phyloP scores from a whole-genome alignment of 2,113 vertebrate species.

The Hyperoodon ampullatus region DNA sequence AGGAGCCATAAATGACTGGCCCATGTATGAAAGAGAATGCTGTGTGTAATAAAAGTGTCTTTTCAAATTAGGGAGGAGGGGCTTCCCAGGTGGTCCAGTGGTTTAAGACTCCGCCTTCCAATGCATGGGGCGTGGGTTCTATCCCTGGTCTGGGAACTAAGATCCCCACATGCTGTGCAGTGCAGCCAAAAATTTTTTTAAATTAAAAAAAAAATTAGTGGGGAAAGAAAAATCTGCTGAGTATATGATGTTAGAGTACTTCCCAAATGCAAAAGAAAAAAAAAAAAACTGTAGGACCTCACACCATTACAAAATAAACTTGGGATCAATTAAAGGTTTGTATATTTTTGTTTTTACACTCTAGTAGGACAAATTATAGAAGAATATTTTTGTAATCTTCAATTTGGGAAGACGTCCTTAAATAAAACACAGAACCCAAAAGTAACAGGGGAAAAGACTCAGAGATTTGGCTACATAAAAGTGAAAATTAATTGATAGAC shows the following conservation, averaged over 20 bases:
- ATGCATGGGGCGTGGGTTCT: too few relatives aligned
- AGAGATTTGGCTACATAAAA: background rate
- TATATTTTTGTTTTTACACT: background rate
- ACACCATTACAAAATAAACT: slow-evolving; percentile 20
- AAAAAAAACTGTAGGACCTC: background rate
- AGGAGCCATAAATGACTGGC: background rate
- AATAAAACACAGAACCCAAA: background rate
- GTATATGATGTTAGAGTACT: background rate
- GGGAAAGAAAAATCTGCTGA: background rate
- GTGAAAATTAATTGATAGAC: background rate
- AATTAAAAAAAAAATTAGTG: background rate
- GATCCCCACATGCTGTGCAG: too few relatives aligned
- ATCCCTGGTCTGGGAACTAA: too few relatives aligned
- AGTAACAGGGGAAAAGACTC: background rate
- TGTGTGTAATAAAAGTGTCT: background rate
- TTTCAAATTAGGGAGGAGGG: background rate
- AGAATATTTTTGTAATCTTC: slow-evolving; percentile 29
- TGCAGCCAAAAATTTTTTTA: too few relatives aligned
- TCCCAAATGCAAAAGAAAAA: background rate
- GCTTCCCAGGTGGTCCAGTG: too few relatives aligned
- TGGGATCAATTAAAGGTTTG: slow-evolving; percentile 13
- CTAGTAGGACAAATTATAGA: background rate
- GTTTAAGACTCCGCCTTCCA: too few relatives aligned
- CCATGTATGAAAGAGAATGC: slow-evolving; percentile 12
- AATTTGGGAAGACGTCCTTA: background rate